These are phyloP conservation scores for Epistrophella euchroma DNA, from an alignment of 2,888 invertebrate genomes.

Conservation along the genomic window DNA sequence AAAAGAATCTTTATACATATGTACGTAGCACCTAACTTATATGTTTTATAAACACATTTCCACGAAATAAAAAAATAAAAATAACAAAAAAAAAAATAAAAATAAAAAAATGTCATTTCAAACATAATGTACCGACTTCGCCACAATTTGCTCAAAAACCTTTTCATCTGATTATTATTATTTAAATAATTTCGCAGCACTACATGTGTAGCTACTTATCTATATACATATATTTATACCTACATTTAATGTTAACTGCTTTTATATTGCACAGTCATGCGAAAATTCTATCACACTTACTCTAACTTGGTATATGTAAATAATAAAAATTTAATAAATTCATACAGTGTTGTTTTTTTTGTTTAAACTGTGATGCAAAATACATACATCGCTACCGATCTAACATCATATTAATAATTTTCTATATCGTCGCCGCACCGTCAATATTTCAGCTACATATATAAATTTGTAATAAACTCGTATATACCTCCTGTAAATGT, in stretches of 20 bases:
- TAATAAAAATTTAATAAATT: slow-evolving; percentile 20
- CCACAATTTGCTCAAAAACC: neutral
- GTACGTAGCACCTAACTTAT: no score
- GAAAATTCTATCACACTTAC: slow-evolving; percentile 14
- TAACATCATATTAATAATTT: neutral
- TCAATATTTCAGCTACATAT: neutral
- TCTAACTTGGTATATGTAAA: neutral
- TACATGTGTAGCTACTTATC: neutral
- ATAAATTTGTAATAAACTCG: neutral
- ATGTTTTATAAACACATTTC: no score
- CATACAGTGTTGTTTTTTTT: neutral
- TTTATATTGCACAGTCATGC: slow-evolving; percentile 13
- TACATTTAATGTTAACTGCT: neutral
- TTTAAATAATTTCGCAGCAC: neutral
- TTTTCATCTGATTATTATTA: slow-evolving; percentile 11
- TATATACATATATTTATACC: neutral
- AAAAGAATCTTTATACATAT: no score
- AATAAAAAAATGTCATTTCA: neutral
- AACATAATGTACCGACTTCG: neutral
- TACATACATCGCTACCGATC: neutral
- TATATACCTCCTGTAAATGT: slow-evolving; percentile 8
- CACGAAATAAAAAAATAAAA: no score
- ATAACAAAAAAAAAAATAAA: no score
- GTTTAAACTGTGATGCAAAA: neutral
- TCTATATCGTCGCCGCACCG: neutral